A percentile compares a stretch with the other conserved stretches of the same genome.
Evolutionary conservation across 64 coral and sea anemone genomes (phyloP).

Genomic region (Montipora sp.): DNA sequence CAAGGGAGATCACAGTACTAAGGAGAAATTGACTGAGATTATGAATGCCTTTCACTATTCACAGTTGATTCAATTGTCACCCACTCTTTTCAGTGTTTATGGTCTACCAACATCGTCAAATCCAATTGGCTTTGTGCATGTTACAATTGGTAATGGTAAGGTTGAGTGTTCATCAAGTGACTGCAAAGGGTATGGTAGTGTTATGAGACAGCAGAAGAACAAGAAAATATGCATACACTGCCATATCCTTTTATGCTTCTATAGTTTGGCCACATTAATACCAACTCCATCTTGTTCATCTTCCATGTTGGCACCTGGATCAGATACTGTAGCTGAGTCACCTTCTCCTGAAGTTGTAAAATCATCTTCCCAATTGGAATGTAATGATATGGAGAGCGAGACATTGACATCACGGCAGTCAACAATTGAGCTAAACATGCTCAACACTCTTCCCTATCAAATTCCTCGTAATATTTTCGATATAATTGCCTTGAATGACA

Average conservation of each 20-base stretch:
- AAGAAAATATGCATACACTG: conserved; percentile 27
- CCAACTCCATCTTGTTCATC: background rate
- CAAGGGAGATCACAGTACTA: background rate
- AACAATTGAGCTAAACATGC: conserved; percentile 16
- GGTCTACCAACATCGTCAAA: conserved; percentile 24
- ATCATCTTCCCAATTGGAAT: background rate
- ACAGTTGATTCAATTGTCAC: background rate
- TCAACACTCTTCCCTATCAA: background rate
- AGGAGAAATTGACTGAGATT: background rate
- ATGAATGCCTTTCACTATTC: background rate
- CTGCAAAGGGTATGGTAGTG: conserved; percentile 24
- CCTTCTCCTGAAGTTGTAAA: background rate
- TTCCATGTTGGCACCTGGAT: background rate
- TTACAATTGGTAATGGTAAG: background rate
- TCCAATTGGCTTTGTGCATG: conserved; percentile 40
- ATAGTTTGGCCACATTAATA: background rate
- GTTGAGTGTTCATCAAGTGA: conserved; percentile 4
- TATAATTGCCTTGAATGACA: conserved; percentile 27
- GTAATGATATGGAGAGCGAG: background rate
- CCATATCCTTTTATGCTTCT: conserved; percentile 42
- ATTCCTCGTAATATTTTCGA: conserved; percentile 16
- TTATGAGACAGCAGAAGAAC: background rate
- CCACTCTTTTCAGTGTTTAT: background rate
- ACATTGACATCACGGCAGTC: conserved; percentile 6
- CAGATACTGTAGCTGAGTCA: background rate